A percentile compares a stretch with the other conserved stretches of the same genome.
These are phyloP conservation scores for Drosophila bipectinata DNA, from an alignment of 1,140 invertebrate genomes.

Conservation along the genomic window DNA sequence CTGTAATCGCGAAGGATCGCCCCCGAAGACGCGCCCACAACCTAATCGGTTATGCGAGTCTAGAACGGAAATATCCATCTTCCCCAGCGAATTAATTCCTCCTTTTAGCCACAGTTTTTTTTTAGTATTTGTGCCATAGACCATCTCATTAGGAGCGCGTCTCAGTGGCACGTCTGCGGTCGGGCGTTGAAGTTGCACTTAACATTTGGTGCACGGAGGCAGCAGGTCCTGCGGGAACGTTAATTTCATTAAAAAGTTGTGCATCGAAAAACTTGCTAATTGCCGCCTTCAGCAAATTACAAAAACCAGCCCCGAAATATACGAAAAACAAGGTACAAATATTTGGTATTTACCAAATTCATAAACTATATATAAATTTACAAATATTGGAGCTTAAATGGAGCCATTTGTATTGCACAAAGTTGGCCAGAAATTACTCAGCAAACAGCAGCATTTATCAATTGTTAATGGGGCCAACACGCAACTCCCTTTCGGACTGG, in stretches of 20 bases:
- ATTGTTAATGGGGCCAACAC: conserved; percentile 60
- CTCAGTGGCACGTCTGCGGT: conserved; percentile 37
- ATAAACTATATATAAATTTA: conserved; percentile 5
- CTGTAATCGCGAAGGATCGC: conserved; percentile 51
- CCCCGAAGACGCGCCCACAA: conserved; percentile 48
- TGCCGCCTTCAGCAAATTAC: conserved; percentile 17
- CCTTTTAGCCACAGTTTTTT: not conserved
- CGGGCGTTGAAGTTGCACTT: conserved; percentile 51
- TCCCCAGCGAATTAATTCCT: too few species aligned
- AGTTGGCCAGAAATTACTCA: conserved; percentile 52
- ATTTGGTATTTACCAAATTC: conserved; percentile 24
- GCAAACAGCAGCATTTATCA: conserved; percentile 66
- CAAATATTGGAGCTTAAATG: not conserved
- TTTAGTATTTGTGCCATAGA: not conserved
- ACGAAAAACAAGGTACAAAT: not conserved
- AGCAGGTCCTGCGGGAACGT: conserved; percentile 31
- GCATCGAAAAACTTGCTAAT: conserved; percentile 54
- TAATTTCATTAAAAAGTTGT: conserved; percentile 72
- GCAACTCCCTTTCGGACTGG: conserved; percentile 61
- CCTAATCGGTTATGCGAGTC: conserved; percentile 23
- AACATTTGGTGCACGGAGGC: conserved; percentile 27
- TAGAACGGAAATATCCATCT: conserved; percentile 26
- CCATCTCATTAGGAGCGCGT: conserved; percentile 23
- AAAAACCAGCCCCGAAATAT: conserved; percentile 24
- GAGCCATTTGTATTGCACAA: conserved; percentile 30